phyloP scores from a whole-genome alignment of 2,888 invertebrate genomes.

The Rhagonycha fulva region DNA sequence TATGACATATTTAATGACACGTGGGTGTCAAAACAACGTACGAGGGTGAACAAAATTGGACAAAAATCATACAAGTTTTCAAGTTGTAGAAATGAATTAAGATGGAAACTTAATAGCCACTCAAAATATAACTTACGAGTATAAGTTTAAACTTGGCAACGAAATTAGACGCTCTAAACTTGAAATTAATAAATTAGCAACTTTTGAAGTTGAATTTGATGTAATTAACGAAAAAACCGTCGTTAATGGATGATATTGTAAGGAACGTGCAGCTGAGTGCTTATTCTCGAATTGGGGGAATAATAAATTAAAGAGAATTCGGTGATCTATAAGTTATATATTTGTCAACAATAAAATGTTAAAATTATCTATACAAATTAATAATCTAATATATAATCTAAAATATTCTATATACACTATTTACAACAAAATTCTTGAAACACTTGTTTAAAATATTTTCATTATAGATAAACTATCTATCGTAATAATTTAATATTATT shows the following conservation, averaged over 20 bases:
- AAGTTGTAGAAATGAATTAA: not conserved
- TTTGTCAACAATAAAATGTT: slow-evolving; percentile 53
- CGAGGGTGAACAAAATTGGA: not conserved
- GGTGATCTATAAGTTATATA: slow-evolving; percentile 43
- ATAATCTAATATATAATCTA: slow-evolving; percentile 41
- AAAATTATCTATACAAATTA: slow-evolving; percentile 51
- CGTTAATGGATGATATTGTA: not conserved
- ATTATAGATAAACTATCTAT: slow-evolving; percentile 18
- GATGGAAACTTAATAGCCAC: not conserved
- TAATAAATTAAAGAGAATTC: not conserved
- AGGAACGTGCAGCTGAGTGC: not conserved
- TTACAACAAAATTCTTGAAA: slow-evolving; percentile 42
- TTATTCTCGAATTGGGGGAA: not conserved
- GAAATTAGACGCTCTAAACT: not conserved
- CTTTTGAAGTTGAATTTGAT: not conserved
- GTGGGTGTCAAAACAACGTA: not conserved
- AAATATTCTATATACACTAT: slow-evolving; percentile 48
- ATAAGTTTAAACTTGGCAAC: not conserved
- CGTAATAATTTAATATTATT: slow-evolving; percentile 13
- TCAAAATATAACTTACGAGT: not conserved
- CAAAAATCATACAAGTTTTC: not conserved
- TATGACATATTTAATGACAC: slow-evolving; percentile 17
- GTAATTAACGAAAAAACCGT: not conserved
- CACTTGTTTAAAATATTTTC: slow-evolving; percentile 48
- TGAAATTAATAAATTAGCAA: not conserved